A percentile compares a stretch with the other conserved stretches of the same genome.
Conservation (phyloP, 2,113 vertebrate species). For the Halichoeres trimaculatus region DNA sequence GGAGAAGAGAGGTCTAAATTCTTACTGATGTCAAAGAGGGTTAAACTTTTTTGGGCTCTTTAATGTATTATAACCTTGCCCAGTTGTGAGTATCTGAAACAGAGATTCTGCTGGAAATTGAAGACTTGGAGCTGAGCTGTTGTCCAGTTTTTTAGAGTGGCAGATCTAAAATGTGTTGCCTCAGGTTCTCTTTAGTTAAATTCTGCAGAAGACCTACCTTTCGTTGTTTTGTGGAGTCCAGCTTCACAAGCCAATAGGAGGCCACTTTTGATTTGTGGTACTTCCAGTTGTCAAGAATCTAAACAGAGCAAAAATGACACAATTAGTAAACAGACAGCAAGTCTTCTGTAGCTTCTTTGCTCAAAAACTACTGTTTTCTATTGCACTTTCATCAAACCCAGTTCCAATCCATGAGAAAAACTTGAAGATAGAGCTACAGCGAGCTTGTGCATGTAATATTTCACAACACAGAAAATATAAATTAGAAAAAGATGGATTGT, state of each 20-base stretch:
- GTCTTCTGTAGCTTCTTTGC: not conserved
- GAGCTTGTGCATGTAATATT: not conserved
- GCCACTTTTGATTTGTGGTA: conserved; percentile 97
- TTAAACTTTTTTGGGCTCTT: too few relatives aligned
- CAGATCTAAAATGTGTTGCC: not conserved
- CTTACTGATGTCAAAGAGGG: too few relatives aligned
- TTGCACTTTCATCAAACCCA: too few relatives aligned
- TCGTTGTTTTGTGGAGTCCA: conserved; percentile 94
- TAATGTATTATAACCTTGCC: too few relatives aligned
- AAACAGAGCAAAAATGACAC: conserved; percentile 21
- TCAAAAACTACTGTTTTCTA: too few relatives aligned
- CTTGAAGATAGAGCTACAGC: conserved; percentile 1
- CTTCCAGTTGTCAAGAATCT: conserved; percentile 98
- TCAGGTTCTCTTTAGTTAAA: not conserved
- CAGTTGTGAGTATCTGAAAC: not conserved
- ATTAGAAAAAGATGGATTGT: not conserved
- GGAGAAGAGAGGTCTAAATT: too few relatives aligned
- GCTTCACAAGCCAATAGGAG: conserved; percentile 95
- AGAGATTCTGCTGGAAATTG: not conserved
- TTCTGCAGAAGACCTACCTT: conserved; percentile 85
- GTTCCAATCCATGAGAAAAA: conserved; percentile 15
- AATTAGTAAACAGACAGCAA: not conserved
- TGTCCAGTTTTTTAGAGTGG: too few relatives aligned
- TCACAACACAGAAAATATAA: not conserved
- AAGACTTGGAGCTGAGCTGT: too few relatives aligned